These are phyloP conservation scores for Cotesia glomerata DNA, from an alignment of 1,140 invertebrate genomes.

Conservation along the genomic window DNA sequence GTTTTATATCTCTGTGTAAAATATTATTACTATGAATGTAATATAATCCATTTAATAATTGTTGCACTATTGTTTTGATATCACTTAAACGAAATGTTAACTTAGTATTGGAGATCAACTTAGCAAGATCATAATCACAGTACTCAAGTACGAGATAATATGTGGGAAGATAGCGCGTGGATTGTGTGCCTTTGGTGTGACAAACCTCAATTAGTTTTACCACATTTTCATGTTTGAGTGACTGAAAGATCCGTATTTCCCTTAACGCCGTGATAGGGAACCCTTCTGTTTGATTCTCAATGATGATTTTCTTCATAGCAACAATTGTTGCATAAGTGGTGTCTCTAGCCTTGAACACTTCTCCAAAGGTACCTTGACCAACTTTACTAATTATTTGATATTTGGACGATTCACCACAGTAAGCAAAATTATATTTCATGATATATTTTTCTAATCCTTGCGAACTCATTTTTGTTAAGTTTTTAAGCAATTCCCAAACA, in stretches of 20 bases:
- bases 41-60: slow-evolving; percentile 94
- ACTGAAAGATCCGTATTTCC: slow-evolving; percentile 96
- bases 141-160: slow-evolving; percentile 99
- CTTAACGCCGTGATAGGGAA: slow-evolving; percentile 98
- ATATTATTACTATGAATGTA: slow-evolving; percentile 98
- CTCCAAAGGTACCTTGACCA: slow-evolving; percentile 98
- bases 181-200: slow-evolving; percentile 83
- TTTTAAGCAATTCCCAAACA: no score
- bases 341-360: slow-evolving; percentile 96
- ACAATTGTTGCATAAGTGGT: slow-evolving; percentile 89
- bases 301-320: slow-evolving; percentile 97
- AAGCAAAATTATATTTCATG: slow-evolving; percentile 88
- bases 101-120: slow-evolving; percentile 92
- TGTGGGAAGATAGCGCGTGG: slow-evolving; percentile 89
- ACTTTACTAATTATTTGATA: slow-evolving; percentile 98
- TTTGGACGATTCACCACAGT: slow-evolving; percentile 89
- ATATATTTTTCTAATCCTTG: slow-evolving; percentile 86
- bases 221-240: slow-evolving; percentile 96
- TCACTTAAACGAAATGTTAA: slow-evolving; percentile 97
- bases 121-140: slow-evolving; percentile 98
- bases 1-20: slow-evolving; percentile 97
- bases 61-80: slow-evolving; percentile 98
- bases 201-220: slow-evolving; percentile 98
- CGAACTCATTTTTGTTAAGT: slow-evolving; percentile 65
- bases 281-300: slow-evolving; percentile 99